phyloP scores from a whole-genome alignment of 2,797 vertebrate genomes.

The Phoebastria nigripes region DNA sequence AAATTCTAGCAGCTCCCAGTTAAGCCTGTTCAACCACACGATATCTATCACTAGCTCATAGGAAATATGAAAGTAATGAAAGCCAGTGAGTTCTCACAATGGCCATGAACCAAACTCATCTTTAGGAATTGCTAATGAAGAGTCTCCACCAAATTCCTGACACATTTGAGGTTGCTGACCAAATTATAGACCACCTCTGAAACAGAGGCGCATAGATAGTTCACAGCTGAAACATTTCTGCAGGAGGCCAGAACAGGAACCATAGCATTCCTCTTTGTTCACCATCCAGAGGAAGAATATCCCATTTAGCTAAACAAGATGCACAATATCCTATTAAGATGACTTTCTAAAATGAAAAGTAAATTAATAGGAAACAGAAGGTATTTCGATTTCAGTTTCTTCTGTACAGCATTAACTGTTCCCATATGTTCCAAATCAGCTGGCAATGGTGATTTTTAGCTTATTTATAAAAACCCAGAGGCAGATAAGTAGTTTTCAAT shows the following conservation, averaged over 20 bases:
- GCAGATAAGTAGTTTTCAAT: neutral
- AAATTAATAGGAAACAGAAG: conserved; percentile 38
- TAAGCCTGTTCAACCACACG: neutral
- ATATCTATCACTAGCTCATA: neutral
- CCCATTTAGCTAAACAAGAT: neutral
- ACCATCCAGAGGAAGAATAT: neutral
- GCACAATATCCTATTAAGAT: neutral
- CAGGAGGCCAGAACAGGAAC: neutral
- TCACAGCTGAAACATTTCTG: conserved; percentile 1
- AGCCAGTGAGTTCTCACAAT: neutral
- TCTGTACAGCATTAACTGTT: neutral
- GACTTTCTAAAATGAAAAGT: conserved; percentile 34
- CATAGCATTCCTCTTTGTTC: neutral
- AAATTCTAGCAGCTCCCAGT: neutral
- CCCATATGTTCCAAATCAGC: neutral
- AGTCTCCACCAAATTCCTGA: neutral
- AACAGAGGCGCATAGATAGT: neutral
- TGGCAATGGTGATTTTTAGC: neutral
- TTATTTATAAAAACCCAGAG: neutral
- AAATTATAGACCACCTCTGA: neutral
- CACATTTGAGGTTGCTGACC: neutral
- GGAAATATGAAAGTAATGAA: neutral
- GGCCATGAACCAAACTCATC: neutral
- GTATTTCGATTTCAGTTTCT: conserved; percentile 13
- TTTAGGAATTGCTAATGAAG: neutral